Evolutionary conservation across 2,888 invertebrate genomes (phyloP), one percentile per base, ranked within the genome.

Genomic region (Desoria tigrina): DNA sequence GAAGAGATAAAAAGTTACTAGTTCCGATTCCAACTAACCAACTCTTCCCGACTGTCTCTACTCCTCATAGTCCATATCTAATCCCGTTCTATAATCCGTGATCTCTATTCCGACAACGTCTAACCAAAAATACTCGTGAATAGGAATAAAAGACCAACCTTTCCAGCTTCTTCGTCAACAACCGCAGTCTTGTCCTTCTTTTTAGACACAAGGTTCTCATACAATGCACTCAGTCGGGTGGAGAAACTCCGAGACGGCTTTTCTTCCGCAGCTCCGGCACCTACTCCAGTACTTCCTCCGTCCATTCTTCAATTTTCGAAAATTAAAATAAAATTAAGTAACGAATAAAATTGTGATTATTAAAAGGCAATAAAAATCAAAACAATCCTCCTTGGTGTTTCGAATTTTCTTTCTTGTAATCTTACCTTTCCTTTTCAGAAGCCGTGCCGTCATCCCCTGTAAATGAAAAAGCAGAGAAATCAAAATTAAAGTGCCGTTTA

Each of bases 401-500:
- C n/a, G n/a, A n/a, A n/a, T n/a, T n/a, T n/a, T n/a, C n/a, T n/a
- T 32, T 32, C 32, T 4, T 32, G 32, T 7, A 11, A 37, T 51
- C 56, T 56, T 69, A 75, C 76, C 76, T 66, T 70, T 76, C 76
- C 58, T 76, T 76, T 61, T 76, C 76, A n/a, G 76, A 76, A 16
- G 76, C 68, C 51, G 76, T 76, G 54, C 76, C 76, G 60, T 76
- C 76, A 61, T 76, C 73, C 59, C 73, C 76, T 76, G 61, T 23
- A 66, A 67, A 64, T 32, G 56, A 65, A 45, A 45, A 45, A 45
- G 45, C 45, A 45, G 32, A 45, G 6, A 45, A 70, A 50, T 49
- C 55, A 55, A 42, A 61, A 45, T 45, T 45, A 45, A 45, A 45
- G 45, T 45, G 45, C 45, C 9, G 21, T 45, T 45, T 45, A 9